Percentiles rank a stretch among this genome's conserved stretches.
Evolutionary conservation across 2,888 invertebrate species (phyloP).

Genomic region (Ganaspis brasiliensis): DNA sequence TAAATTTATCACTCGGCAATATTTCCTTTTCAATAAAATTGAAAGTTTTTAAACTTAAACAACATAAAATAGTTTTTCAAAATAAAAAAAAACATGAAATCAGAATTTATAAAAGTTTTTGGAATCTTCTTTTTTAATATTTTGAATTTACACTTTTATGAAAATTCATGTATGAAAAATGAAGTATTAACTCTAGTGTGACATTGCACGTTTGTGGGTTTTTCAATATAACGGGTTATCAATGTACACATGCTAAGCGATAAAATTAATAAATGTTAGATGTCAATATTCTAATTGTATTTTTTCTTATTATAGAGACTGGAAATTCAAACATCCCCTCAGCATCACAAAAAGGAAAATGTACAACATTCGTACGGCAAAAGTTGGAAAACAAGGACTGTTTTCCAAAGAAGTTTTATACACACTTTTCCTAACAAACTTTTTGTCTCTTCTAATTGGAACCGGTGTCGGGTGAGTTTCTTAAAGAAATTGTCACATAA

Average conservation of each 20-base stretch:
- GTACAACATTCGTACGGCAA: conserved; percentile 87
- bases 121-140: too few species aligned
- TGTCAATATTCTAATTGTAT: conserved; percentile 14
- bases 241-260: not conserved
- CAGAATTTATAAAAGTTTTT: too few species aligned
- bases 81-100: too few species aligned
- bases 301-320: conserved; percentile 84
- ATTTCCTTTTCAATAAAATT: too few species aligned
- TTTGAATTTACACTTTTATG: not conserved
- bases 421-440: conserved; percentile 94
- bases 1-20: too few species aligned
- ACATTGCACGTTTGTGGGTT: not conserved
- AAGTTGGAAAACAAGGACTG: conserved; percentile 89
- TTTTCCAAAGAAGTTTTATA: conserved; percentile 95
- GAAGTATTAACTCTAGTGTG: not conserved
- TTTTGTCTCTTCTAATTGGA: conserved; percentile 93
- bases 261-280: not conserved
- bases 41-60: too few species aligned
- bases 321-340: conserved; percentile 90
- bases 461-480: conserved; percentile 93
- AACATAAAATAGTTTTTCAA: too few species aligned
- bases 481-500: too few species aligned
- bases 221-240: conserved; percentile 30
- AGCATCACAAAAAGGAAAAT: conserved; percentile 83
- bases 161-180: not conserved